Evolutionary conservation across 30 jellyfish, hydroid and myxozoan species (phyloP).

Genomic region (Pseudorhiza aurosa): DNA sequence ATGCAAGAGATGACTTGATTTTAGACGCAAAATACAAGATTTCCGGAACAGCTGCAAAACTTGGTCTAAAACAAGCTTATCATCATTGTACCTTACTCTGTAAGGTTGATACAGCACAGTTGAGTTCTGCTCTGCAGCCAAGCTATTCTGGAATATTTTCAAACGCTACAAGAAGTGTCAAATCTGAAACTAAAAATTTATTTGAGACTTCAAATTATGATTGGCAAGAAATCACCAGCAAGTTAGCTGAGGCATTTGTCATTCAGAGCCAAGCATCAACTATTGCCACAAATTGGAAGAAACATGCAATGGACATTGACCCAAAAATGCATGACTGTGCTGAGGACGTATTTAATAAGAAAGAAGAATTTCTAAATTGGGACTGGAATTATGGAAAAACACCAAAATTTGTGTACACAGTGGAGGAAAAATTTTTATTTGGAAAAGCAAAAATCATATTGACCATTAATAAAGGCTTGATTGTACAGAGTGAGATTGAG

Average conservation of each 20-base stretch:
- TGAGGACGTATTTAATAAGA: background rate
- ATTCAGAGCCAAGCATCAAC: background rate
- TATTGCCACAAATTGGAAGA: background rate
- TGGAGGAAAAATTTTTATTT: slow-evolving; percentile 8
- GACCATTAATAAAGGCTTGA: slow-evolving; percentile 41
- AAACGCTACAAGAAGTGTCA: slow-evolving; percentile 88
- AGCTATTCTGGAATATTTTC: slow-evolving; percentile 61
- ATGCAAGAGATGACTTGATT: slow-evolving; percentile 80
- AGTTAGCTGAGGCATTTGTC: slow-evolving; percentile 38
- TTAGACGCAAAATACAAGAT: slow-evolving; percentile 60
- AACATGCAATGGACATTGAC: slow-evolving; percentile 10
- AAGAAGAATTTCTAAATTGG: slow-evolving; percentile 67
- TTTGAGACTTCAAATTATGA: slow-evolving; percentile 27
- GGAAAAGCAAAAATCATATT: slow-evolving; percentile 7
- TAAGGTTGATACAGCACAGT: slow-evolving; percentile 41
- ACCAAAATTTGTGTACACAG: slow-evolving; percentile 71
- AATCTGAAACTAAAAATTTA: slow-evolving; percentile 72
- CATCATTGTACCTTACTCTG: slow-evolving; percentile 97
- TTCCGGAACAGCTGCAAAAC: slow-evolving; percentile 98
- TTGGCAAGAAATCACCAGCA: slow-evolving; percentile 42
- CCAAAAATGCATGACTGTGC: slow-evolving; percentile 10
- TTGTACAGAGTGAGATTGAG: slow-evolving; percentile 4
- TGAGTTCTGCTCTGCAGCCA: slow-evolving; percentile 42
- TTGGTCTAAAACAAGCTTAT: slow-evolving; percentile 83
- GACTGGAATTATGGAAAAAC: slow-evolving; percentile 93